Conservation (phyloP, 2,797 vertebrate species). For the Lacerta agilis region DNA sequence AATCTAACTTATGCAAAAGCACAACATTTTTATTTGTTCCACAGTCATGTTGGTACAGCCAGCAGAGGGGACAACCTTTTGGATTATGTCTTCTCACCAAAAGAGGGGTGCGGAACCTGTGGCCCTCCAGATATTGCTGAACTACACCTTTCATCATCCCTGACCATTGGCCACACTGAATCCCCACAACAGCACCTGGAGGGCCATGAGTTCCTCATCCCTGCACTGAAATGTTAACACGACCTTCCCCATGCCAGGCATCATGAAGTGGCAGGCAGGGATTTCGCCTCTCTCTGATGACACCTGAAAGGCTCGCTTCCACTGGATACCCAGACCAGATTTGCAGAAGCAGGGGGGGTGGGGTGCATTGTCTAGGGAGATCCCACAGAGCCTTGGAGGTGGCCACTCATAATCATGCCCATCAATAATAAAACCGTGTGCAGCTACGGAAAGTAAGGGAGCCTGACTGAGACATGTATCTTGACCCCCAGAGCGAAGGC, state of each 20-base stretch:
- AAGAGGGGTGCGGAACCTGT: not conserved
- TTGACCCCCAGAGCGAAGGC: not conserved
- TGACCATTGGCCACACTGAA: not conserved
- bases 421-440: not conserved
- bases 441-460: not conserved
- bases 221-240: not conserved
- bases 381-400: not conserved
- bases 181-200: too few species aligned
- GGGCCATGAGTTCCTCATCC: too few species aligned
- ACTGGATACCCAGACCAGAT: not conserved
- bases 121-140: not conserved
- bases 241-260: not conserved
- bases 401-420: not conserved
- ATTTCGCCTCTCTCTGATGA: not conserved
- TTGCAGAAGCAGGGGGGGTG: not conserved
- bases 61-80: not conserved
- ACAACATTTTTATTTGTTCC: not conserved
- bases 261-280: not conserved
- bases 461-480: not conserved
- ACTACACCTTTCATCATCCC: not conserved
- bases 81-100: not conserved
- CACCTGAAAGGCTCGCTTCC: not conserved
- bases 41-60: not conserved
- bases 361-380: not conserved
- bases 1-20: too few species aligned